Percentiles rank a stretch among this genome's conserved stretches.
phyloP scores from a whole-genome alignment of 2,113 vertebrate species.

The Circaetus cinerascens region DNA sequence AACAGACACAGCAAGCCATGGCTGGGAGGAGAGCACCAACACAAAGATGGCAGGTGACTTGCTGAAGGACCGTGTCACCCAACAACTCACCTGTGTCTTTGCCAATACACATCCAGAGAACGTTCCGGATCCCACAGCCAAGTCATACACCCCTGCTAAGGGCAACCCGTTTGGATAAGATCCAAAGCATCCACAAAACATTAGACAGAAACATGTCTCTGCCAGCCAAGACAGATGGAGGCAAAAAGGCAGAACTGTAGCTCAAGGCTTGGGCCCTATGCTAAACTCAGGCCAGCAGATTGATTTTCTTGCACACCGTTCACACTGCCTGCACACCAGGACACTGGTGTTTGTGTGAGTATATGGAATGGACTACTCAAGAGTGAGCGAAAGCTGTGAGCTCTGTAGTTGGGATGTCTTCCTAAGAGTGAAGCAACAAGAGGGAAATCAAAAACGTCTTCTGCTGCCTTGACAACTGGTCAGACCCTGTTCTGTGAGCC shows the following conservation, averaged over 20 bases:
- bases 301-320: background rate
- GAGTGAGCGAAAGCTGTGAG: rapidly evolving
- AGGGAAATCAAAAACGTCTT: background rate
- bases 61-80: background rate
- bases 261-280: background rate
- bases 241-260: background rate
- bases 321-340: no score
- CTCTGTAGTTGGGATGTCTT: background rate
- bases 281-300: background rate
- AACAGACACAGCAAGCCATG: background rate
- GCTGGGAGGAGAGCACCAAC: background rate
- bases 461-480: background rate
- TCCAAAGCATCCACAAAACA: background rate
- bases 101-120: background rate
- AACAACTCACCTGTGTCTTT: background rate
- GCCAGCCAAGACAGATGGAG: background rate
- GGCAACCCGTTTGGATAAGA: background rate
- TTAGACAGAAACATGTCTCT: background rate
- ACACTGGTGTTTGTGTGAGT: rapidly evolving
- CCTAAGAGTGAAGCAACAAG: background rate
- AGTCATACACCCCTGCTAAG: background rate
- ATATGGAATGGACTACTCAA: background rate
- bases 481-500: background rate
- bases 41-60: no score
- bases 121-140: background rate